These are phyloP conservation scores for Corythoichthys intestinalis DNA, from an alignment of 2,113 vertebrate species.

Conservation along the genomic window DNA sequence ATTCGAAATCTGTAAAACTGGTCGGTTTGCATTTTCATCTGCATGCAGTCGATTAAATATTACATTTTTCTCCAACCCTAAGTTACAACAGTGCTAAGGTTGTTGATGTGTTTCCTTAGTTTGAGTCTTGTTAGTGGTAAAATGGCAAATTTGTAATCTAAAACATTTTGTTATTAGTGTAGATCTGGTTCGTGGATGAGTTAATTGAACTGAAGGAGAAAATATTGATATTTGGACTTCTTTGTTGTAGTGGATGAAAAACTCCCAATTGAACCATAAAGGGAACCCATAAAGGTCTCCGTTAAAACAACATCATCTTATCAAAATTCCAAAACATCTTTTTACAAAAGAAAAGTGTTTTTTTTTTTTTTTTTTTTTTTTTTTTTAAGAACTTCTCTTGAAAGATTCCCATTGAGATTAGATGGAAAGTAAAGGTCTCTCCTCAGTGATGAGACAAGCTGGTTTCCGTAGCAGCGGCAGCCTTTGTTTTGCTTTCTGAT, in stretches of 20 bases:
- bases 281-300: conserved; percentile 5
- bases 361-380: neutral
- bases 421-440: conserved; percentile 30
- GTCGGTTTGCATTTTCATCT: no score
- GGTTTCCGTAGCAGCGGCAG: conserved; percentile 59
- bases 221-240: conserved; percentile 40
- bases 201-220: conserved; percentile 24
- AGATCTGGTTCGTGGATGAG: no score
- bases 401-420: conserved; percentile 1
- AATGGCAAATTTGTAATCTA: no score
- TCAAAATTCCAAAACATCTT: neutral
- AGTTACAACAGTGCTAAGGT: no score
- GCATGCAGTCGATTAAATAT: no score
- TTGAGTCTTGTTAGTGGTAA: no score
- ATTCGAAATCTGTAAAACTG: no score
- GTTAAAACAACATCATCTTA: neutral
- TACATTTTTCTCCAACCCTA: no score
- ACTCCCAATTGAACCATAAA: conserved; percentile 25
- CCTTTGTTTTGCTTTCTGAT: conserved; percentile 70
- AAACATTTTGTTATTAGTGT: no score
- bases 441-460: conserved; percentile 36
- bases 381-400: neutral
- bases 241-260: conserved; percentile 30
- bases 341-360: no score
- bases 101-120: no score